Conservation (phyloP, 2,888 invertebrate species). For the Lepidocyrtoides sp. region DNA sequence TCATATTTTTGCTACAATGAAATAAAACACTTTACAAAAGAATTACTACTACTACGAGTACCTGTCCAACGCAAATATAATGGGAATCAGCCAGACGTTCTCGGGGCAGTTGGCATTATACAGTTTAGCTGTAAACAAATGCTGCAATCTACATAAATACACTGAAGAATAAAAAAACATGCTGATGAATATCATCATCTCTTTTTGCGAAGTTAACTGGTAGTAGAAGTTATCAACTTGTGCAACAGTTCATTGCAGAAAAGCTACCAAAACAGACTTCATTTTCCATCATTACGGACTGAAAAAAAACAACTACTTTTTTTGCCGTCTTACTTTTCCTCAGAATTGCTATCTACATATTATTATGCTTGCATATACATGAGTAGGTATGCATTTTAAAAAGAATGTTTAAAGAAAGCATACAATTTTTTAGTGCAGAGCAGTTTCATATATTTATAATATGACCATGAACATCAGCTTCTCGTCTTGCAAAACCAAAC, state of each 20-base stretch:
- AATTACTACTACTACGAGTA: too few relatives aligned
- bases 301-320: neutral
- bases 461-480: neutral
- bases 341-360: neutral
- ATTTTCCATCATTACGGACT: neutral
- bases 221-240: slow-evolving; percentile 15
- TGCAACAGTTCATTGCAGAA: neutral
- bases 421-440: neutral
- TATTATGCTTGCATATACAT: neutral
- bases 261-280: neutral
- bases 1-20: too few relatives aligned
- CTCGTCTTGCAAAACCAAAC: neutral
- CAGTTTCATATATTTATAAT: neutral
- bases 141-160: too few relatives aligned
- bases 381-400: neutral
- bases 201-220: slow-evolving; percentile 1
- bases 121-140: neutral
- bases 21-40: neutral
- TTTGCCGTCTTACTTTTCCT: slow-evolving; percentile 12
- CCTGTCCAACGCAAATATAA: slow-evolving; percentile 3
- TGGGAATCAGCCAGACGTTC: neutral
- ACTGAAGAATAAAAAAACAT: too few relatives aligned
- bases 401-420: neutral
- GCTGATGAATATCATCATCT: neutral
- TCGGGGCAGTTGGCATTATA: neutral